Conservation (phyloP, 2,888 invertebrate species). For the Dorcus parallelipipedus region DNA sequence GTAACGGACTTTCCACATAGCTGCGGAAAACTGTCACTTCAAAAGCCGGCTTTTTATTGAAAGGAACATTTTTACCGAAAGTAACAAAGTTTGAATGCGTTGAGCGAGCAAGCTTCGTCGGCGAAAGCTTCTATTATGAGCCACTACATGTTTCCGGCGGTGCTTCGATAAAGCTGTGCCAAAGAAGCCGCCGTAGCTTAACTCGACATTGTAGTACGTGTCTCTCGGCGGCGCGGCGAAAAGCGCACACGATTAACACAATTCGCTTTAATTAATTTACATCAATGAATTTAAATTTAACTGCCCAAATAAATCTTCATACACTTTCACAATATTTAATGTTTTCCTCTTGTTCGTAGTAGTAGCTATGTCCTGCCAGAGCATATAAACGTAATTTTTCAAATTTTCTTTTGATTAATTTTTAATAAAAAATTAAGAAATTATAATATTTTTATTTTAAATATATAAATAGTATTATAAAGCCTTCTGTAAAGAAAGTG, state of each 20-base stretch:
- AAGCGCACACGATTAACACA: constrained; percentile 15
- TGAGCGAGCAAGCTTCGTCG: constrained; percentile 4
- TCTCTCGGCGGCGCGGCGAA: constrained; percentile 7
- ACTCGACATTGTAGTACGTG: constrained; percentile 1
- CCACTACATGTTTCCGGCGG: constrained; percentile 14
- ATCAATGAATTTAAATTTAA: constrained; percentile 15
- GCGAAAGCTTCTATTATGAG: constrained; percentile 16
- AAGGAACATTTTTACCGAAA: constrained; percentile 12
- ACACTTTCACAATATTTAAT: constrained; percentile 4
- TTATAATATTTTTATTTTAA: too few relatives aligned
- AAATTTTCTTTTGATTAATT: too few relatives aligned
- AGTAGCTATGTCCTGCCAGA: too few relatives aligned
- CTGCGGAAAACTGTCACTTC: constrained; percentile 7
- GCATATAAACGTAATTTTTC: too few relatives aligned
- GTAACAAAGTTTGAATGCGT: constrained; percentile 14
- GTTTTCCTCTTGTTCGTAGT: too few relatives aligned
- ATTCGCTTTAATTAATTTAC: constrained; percentile 15
- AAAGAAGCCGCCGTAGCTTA: constrained; percentile 12
- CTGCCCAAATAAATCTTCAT: constrained; percentile 12
- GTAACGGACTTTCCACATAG: constrained; percentile 14
- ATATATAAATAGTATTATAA: too few relatives aligned
- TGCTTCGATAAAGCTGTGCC: constrained; percentile 10
- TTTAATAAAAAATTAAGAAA: too few relatives aligned
- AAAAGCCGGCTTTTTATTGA: constrained; percentile 9
- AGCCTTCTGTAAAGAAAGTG: too few relatives aligned